Conservation (phyloP, 2,888 invertebrate genomes). For the Scaptomyza polygonia region DNA sequence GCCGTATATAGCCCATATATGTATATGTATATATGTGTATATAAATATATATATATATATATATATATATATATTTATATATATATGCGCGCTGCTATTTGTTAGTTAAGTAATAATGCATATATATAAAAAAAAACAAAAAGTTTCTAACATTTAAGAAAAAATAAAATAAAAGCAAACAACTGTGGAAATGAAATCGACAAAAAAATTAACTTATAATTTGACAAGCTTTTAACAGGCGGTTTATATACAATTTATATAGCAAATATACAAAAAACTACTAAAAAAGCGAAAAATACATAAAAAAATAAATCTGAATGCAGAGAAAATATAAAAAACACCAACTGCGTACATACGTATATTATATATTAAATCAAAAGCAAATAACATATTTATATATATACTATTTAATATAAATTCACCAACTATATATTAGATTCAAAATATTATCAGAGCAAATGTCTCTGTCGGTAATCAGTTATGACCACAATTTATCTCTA, state of each 20-base stretch:
- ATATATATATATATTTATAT: too few relatives aligned
- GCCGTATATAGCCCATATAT: constrained; percentile 43
- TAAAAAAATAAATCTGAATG: constrained; percentile 30
- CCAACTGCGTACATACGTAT: constrained; percentile 70
- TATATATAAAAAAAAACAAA: constrained; percentile 32
- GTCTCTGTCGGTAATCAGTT: constrained; percentile 42
- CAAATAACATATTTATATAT: constrained; percentile 40
- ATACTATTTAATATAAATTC: constrained; percentile 23
- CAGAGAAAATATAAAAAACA: constrained; percentile 56
- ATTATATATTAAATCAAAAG: constrained; percentile 23
- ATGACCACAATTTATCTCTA: constrained; percentile 24
- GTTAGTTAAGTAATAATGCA: constrained; percentile 69
- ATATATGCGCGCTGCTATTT: constrained; percentile 63
- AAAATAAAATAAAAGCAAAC: constrained; percentile 58
- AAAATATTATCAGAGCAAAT: constrained; percentile 34
- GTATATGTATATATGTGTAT: too few relatives aligned
- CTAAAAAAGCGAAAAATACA: constrained; percentile 34
- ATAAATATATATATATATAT: too few relatives aligned
- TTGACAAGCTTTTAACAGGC: constrained; percentile 73
- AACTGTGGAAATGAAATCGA: constrained; percentile 41
- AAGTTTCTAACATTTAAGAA: constrained; percentile 60
- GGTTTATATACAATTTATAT: constrained; percentile 78
- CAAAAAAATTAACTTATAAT: constrained; percentile 47
- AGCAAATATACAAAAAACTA: constrained; percentile 51
- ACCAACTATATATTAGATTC: constrained; percentile 9